These are phyloP conservation scores for Drosophila bipectinata DNA, from an alignment of 1,140 invertebrate species.

Conservation along the genomic window DNA sequence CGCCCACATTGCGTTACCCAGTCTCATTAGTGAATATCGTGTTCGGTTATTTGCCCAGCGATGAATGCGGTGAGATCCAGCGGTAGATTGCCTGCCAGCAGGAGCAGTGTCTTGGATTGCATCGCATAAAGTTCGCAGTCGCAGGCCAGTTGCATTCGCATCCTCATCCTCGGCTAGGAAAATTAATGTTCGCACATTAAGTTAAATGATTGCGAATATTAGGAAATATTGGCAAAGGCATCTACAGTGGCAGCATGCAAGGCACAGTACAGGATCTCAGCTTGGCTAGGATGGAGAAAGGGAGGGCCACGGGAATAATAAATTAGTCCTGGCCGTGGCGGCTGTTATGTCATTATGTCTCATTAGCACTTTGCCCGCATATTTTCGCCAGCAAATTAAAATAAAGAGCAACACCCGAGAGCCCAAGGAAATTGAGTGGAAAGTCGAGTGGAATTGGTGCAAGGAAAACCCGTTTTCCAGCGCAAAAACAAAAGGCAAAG, in stretches of 20 bases:
- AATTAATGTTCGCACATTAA: constrained; percentile 78
- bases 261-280: neutral
- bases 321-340: constrained; percentile 69
- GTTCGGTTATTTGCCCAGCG: constrained; percentile 69
- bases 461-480: constrained; percentile 54
- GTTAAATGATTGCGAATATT: constrained; percentile 81
- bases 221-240: constrained; percentile 74
- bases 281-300: neutral
- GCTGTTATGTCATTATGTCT: constrained; percentile 76
- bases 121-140: neutral
- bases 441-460: neutral
- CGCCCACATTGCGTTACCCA: constrained; percentile 76
- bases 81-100: constrained; percentile 37
- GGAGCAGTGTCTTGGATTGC: constrained; percentile 18
- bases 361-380: constrained; percentile 69
- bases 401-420: constrained; percentile 55
- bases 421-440: constrained; percentile 1
- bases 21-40: constrained; percentile 79
- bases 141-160: constrained; percentile 26
- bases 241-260: constrained; percentile 39
- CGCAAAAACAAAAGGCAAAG: constrained; percentile 53
- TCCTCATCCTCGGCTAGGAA: constrained; percentile 50
- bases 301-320: constrained; percentile 47
- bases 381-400: constrained; percentile 74
- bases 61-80: constrained; percentile 49